A percentile compares a stretch with the other conserved stretches of the same genome.
Conservation (phyloP, 35 echinoderm and acorn worm genomes). For the Ptychodera flava region DNA sequence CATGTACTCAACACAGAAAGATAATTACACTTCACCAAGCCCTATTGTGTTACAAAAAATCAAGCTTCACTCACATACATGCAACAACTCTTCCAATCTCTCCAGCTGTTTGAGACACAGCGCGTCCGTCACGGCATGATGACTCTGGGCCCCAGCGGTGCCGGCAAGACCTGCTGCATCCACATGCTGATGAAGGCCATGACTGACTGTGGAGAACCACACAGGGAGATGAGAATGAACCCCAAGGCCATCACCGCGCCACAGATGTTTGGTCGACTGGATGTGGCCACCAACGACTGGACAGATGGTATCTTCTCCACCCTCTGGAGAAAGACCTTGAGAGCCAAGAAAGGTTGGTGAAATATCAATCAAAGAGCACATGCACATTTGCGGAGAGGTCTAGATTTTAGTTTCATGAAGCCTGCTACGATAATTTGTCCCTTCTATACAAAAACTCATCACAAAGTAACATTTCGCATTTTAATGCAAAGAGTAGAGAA, state of each 20-base stretch:
- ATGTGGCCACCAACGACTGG: conserved; percentile 97
- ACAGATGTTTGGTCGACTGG: conserved; percentile 93
- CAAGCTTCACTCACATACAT: too few relatives aligned
- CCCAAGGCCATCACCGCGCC: conserved; percentile 94
- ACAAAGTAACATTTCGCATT: too few relatives aligned
- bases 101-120: conserved; percentile 87
- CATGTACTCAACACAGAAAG: too few relatives aligned
- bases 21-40: too few relatives aligned
- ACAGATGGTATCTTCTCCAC: conserved; percentile 97
- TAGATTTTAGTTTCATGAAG: too few relatives aligned
- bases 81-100: neutral
- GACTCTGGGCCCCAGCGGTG: conserved; percentile 79
- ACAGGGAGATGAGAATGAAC: conserved; percentile 98
- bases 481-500: too few relatives aligned
- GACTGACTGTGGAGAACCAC: conserved; percentile 76
- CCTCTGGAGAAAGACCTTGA: conserved; percentile 81
- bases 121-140: conserved; percentile 96
- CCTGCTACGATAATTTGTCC: too few relatives aligned
- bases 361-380: too few relatives aligned
- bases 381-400: too few relatives aligned
- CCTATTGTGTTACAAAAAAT: too few relatives aligned
- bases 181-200: conserved; percentile 96
- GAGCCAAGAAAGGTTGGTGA: conserved; percentile 77
- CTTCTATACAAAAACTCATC: too few relatives aligned
- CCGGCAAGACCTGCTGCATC: conserved; percentile 96